Conservation (phyloP, 2,113 vertebrate genomes). For the Menidia beryllina region DNA sequence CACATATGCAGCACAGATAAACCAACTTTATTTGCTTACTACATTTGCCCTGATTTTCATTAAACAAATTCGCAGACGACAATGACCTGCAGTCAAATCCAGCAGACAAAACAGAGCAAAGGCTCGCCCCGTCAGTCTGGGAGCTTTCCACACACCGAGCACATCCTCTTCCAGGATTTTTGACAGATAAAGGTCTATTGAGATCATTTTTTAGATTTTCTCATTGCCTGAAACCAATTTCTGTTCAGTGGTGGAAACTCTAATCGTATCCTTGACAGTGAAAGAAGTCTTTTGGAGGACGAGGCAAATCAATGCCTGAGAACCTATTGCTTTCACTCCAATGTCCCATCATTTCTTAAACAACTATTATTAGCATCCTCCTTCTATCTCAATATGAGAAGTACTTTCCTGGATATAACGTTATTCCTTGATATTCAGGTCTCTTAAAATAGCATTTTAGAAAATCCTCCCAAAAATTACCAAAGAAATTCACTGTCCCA, state of each 20-base stretch:
- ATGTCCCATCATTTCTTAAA: background rate
- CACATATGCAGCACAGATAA: background rate
- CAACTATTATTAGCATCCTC: background rate
- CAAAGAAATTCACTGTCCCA: too few relatives aligned
- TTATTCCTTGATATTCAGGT: too few relatives aligned
- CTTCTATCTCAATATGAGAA: too few relatives aligned
- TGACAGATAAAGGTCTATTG: background rate
- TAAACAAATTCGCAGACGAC: conserved; percentile 63
- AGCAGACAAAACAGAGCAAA: conserved; percentile 24
- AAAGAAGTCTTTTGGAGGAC: conserved; percentile 17
- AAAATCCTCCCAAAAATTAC: too few relatives aligned
- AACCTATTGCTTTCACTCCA: conserved; percentile 17
- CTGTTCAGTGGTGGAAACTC: background rate
- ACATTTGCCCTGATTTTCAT: conserved; percentile 60
- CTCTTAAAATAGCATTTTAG: too few relatives aligned
- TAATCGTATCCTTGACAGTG: conserved; percentile 2
- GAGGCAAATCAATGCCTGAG: conserved; percentile 21
- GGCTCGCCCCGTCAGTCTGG: background rate
- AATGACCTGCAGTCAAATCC: conserved; percentile 59
- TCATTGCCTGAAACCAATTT: conserved; percentile 38
- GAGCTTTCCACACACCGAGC: background rate
- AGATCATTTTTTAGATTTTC: conserved; percentile 12
- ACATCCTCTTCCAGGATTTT: conserved; percentile 7
- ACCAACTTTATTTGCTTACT: conserved; percentile 44
- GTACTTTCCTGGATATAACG: too few relatives aligned